Conservation (phyloP, 2,113 vertebrate genomes). For the Chionis minor region DNA sequence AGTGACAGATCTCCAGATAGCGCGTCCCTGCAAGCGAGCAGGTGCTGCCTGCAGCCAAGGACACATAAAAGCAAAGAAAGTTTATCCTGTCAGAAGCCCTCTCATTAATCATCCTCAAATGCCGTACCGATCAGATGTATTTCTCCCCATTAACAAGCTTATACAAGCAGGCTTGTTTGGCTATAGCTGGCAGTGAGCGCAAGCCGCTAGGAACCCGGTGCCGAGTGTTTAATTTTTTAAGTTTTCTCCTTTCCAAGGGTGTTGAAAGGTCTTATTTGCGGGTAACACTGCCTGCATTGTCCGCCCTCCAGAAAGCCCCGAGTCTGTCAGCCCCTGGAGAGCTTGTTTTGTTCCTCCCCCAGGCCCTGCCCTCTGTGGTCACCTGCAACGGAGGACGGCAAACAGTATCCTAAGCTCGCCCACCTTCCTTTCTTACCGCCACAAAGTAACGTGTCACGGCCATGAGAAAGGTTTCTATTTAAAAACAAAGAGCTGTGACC, state of each 20-base stretch:
- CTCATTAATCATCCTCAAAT: slow-evolving; percentile 81
- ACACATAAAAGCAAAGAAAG: slow-evolving; percentile 63
- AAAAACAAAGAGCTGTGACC: slow-evolving; percentile 67
- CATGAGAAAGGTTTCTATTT: slow-evolving; percentile 72
- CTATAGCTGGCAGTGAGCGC: slow-evolving; percentile 9
- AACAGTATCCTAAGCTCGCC: slow-evolving; percentile 15
- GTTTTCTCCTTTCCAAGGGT: slow-evolving; percentile 58
- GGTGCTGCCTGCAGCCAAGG: slow-evolving; percentile 66
- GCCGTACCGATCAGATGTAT: slow-evolving; percentile 64
- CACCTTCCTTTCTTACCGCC: slow-evolving; percentile 1
- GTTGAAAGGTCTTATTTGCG: slow-evolving; percentile 68
- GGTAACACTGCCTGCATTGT: slow-evolving; percentile 65
- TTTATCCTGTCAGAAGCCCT: slow-evolving; percentile 59
- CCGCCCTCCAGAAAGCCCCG: slow-evolving; percentile 13
- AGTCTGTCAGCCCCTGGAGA: slow-evolving; percentile 46
- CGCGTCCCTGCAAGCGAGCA: slow-evolving; percentile 41
- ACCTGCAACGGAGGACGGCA: slow-evolving; percentile 21
- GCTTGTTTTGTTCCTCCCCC: slow-evolving; percentile 7
- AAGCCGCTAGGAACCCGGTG: slow-evolving; percentile 42
- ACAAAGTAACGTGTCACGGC: slow-evolving; percentile 66
- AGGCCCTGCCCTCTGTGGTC: slow-evolving; percentile 1
- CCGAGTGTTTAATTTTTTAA: slow-evolving; percentile 67
- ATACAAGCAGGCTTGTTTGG: slow-evolving; percentile 59
- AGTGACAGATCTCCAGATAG: slow-evolving; percentile 69
- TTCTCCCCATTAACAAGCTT: slow-evolving; percentile 74